These are phyloP conservation scores for Melieria picta DNA, from an alignment of 2,888 invertebrate genomes.

Conservation along the genomic window DNA sequence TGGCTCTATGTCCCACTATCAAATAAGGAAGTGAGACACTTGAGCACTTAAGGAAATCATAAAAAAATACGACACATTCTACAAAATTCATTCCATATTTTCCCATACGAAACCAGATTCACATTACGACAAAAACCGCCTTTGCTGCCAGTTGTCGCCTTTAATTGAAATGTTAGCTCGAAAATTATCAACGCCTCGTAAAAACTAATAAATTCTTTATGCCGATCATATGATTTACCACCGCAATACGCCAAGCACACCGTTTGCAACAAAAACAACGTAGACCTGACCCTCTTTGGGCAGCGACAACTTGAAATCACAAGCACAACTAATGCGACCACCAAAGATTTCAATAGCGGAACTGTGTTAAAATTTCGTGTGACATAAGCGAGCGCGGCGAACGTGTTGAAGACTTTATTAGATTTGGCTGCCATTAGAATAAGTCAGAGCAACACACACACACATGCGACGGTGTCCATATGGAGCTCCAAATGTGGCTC, in stretches of 20 bases:
- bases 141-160: not conserved
- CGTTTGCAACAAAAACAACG: not conserved
- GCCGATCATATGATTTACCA: slow-evolving; percentile 40
- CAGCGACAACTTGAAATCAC: too few relatives aligned
- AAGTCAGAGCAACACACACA: not conserved
- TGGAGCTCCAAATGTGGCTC: too few relatives aligned
- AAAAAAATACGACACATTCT: too few relatives aligned
- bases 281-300: not conserved
- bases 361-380: slow-evolving; percentile 29
- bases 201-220: slow-evolving; percentile 53
- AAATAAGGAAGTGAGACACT: too few relatives aligned
- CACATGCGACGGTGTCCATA: too few relatives aligned
- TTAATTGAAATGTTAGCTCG: slow-evolving; percentile 48
- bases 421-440: too few relatives aligned
- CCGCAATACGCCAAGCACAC: too few relatives aligned
- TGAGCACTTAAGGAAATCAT: too few relatives aligned
- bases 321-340: slow-evolving; percentile 45
- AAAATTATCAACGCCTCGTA: slow-evolving; percentile 57
- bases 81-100: too few relatives aligned
- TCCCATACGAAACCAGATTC: too few relatives aligned
- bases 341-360: slow-evolving; percentile 35
- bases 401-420: slow-evolving; percentile 4
- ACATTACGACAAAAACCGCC: too few relatives aligned
- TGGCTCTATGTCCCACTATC: too few relatives aligned
- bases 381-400: slow-evolving; percentile 20